Conservation (phyloP, 2,888 invertebrate species). For the Pediacus dermestoides region DNA sequence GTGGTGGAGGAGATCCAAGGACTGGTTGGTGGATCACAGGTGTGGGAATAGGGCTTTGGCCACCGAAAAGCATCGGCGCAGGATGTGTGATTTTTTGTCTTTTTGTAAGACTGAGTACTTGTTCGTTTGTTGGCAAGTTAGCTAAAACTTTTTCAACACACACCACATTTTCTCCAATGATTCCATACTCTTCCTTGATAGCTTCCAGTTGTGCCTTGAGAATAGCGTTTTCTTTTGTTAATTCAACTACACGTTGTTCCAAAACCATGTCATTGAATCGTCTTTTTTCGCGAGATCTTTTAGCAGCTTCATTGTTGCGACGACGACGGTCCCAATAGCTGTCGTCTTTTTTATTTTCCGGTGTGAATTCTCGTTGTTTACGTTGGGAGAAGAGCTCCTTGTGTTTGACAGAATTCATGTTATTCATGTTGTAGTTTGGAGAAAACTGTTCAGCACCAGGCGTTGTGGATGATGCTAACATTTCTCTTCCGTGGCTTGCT, state of each 20-base stretch:
- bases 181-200: conserved; percentile 89
- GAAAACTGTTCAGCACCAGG: conserved; percentile 42
- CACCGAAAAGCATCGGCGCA: conserved; percentile 54
- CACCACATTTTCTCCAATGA: conserved; percentile 80
- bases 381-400: conserved; percentile 86
- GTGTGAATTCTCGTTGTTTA: conserved; percentile 94
- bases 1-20: conserved; percentile 51
- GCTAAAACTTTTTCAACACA: conserved; percentile 87
- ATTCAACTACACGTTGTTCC: conserved; percentile 88
- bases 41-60: conserved; percentile 58
- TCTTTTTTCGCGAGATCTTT: conserved; percentile 92
- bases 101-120: conserved; percentile 79
- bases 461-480: conserved; percentile 45
- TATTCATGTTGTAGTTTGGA: conserved; percentile 53
- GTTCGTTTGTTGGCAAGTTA: conserved; percentile 78
- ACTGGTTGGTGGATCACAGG: conserved; percentile 60
- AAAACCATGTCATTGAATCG: conserved; percentile 95
- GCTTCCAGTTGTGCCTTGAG: conserved; percentile 89
- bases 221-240: conserved; percentile 93
- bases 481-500: conserved; percentile 48
- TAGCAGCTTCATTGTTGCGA: conserved; percentile 96
- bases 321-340: conserved; percentile 96
- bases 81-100: conserved; percentile 57
- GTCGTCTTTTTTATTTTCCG: conserved; percentile 94
- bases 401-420: conserved; percentile 56